phyloP scores from a whole-genome alignment of 1,140 invertebrate genomes.

The Caerostris extrusa region DNA sequence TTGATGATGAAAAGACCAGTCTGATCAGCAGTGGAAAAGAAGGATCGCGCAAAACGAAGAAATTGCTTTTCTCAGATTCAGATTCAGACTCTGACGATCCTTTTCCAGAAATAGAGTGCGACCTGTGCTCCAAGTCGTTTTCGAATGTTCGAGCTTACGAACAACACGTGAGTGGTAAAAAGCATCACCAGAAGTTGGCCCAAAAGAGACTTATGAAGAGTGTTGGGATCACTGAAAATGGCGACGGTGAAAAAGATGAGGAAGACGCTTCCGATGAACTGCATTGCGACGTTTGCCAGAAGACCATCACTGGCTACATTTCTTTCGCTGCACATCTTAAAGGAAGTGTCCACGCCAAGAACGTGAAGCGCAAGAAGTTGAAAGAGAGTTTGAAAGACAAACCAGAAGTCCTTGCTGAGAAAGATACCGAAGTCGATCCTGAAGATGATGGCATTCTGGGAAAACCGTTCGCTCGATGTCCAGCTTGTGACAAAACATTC shows the following conservation, averaged over 20 bases:
- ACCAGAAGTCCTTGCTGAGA: neutral
- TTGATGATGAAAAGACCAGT: neutral
- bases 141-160: neutral
- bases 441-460: neutral
- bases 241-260: neutral
- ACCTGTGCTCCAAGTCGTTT: constrained; percentile 35
- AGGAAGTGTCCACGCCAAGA: constrained; percentile 17
- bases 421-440: neutral
- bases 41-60: neutral
- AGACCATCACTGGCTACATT: neutral
- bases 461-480: constrained; percentile 31
- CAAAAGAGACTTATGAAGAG: neutral
- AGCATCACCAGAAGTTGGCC: constrained; percentile 22
- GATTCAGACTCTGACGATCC: constrained; percentile 18
- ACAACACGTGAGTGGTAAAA: constrained; percentile 47
- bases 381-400: constrained; percentile 27
- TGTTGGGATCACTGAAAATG: neutral
- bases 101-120: constrained; percentile 42
- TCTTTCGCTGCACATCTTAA: neutral
- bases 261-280: neutral
- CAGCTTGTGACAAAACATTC: neutral
- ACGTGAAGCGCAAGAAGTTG: constrained; percentile 14
- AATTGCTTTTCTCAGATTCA: neutral
- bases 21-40: neutral
- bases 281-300: constrained; percentile 8